phyloP scores from a whole-genome alignment of 2,888 invertebrate genomes.

The Entomobrya multifasciata region DNA sequence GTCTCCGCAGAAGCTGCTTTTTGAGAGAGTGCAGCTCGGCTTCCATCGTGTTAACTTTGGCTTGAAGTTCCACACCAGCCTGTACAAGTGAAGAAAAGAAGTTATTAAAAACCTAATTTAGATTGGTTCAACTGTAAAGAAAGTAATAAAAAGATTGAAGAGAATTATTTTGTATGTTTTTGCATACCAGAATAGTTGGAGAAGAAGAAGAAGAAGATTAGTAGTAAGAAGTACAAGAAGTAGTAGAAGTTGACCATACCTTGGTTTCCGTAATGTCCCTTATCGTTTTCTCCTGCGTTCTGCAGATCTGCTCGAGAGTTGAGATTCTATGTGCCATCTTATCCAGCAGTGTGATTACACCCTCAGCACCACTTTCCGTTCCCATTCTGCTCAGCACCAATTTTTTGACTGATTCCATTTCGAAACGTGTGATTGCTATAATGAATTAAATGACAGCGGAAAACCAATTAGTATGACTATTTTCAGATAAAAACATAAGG shows the following conservation, averaged over 20 bases:
- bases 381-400: conserved; percentile 74
- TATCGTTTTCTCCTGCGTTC: conserved; percentile 72
- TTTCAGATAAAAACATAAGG: too few species aligned
- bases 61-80: conserved; percentile 77
- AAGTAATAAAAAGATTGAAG: too few species aligned
- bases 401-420: conserved; percentile 77
- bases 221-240: conserved; percentile 36
- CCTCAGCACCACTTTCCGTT: conserved; percentile 75
- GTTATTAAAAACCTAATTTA: too few species aligned
- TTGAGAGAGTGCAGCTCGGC: conserved; percentile 78
- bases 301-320: conserved; percentile 77
- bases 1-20: conserved; percentile 77
- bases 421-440: conserved; percentile 68
- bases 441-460: neutral
- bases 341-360: conserved; percentile 74
- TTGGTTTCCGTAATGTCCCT: conserved; percentile 71
- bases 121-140: too few species aligned
- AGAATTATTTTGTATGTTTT: too few species aligned
- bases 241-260: conserved; percentile 61
- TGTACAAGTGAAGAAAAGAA: conserved; percentile 49
- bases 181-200: too few species aligned
- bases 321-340: conserved; percentile 77
- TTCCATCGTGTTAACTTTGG: conserved; percentile 79
- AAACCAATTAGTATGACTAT: neutral
- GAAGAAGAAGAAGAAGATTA: conserved; percentile 5